Evolutionary conservation across 2,797 vertebrate genomes (phyloP), one percentile per base, ranked within the genome.

Genomic region (Acrossocheilus fasciatus): DNA sequence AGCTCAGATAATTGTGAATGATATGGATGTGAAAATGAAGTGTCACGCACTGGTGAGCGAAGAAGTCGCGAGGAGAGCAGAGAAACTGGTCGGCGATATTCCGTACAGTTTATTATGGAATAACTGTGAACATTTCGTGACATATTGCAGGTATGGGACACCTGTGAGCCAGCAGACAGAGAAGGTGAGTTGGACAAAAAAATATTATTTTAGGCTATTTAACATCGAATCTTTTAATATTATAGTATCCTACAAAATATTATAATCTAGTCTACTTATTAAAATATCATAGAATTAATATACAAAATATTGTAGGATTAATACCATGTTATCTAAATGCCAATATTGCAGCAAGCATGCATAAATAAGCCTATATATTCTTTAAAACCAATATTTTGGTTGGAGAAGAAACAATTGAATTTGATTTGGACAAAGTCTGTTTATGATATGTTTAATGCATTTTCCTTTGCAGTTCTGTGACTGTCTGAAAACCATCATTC

Each of bases 41-140:
- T 92, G 81, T 36, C 92, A 89, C 30, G 93, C 96, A 10, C 89
- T 97, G 50, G 39, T 90, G 23, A 94, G 92, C 10, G 97, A 97
- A 78, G 95, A 96, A 18, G 97, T 96, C 14, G 97, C 97, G 0
- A 88, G 64, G 36, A 95, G 97, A 87, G 98, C 98, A 0, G 97
- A 99, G 90, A 94, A 92, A 70, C 94, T 96, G 26, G 88, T 98
- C 75, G 97, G 98, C 5, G 30, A 89, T 1, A 94, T 96, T 2
- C 92, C 94, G 0, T 98, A 99, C 93, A 99, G 98, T 88, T 93
- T 99, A 47, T 94, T 99, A 75, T 99, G 98, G 98, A 97, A 97
- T 92, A 99, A 99, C 93, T 99, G 98, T 86, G 98, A 99, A 89
- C 98, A 99, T 93, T 99, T 98, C 76, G 98, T 96, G 70, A 99